These are phyloP conservation scores for Nomia melanderi DNA, from an alignment of 1,140 invertebrate genomes.

Conservation along the genomic window DNA sequence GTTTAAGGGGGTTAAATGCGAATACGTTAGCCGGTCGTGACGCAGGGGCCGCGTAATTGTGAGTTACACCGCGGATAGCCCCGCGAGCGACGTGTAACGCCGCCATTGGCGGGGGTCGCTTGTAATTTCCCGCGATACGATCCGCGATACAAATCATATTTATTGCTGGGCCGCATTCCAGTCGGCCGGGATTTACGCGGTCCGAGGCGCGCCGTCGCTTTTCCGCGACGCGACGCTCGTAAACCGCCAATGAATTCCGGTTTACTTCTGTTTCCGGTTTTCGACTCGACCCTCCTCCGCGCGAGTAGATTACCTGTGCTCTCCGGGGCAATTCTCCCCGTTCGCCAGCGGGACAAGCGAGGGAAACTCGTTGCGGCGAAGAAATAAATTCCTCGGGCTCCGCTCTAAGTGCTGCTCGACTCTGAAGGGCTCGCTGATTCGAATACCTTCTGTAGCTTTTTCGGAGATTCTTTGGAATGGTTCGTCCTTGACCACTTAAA, in stretches of 20 bases:
- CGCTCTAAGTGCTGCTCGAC: too few species aligned
- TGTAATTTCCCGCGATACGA: constrained; percentile 40
- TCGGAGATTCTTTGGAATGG: too few species aligned
- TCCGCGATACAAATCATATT: constrained; percentile 45
- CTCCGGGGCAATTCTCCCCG: background rate
- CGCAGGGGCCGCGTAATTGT: constrained; percentile 19
- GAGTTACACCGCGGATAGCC: constrained; percentile 30
- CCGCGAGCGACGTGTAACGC: constrained; percentile 8
- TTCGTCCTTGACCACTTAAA: too few species aligned
- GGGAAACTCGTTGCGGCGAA: too few species aligned
- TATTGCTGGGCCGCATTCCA: constrained; percentile 26
- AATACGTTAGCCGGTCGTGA: constrained; percentile 1
- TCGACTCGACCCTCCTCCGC: background rate
- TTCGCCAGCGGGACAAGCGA: too few species aligned
- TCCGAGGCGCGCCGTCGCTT: background rate
- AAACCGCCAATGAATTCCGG: constrained; percentile 34
- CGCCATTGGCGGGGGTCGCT: constrained; percentile 12
- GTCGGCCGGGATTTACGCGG: constrained; percentile 3
- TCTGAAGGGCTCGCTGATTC: too few species aligned
- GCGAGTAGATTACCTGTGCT: background rate
- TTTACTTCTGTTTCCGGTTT: constrained; percentile 1
- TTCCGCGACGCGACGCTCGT: background rate
- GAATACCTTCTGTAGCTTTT: too few species aligned
- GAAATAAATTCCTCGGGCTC: too few species aligned
- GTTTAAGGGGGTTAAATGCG: background rate